Conservation (phyloP, 2,888 invertebrate species). For the Pardosa pseudoannulata region DNA sequence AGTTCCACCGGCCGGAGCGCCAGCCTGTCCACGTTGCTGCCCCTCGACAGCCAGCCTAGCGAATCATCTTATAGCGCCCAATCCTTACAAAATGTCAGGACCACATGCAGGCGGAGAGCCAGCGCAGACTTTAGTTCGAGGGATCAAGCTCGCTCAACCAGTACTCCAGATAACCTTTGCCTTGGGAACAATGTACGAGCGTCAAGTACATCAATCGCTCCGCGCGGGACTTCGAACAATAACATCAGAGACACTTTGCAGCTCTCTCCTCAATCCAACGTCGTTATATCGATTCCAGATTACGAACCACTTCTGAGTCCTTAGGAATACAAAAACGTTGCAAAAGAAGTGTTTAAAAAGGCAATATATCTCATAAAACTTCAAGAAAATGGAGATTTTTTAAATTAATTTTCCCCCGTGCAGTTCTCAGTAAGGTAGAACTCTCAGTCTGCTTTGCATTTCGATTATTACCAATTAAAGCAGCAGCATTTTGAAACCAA, state of each 20-base stretch:
- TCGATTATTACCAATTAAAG: no score
- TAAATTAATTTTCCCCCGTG: not conserved
- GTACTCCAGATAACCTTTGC: slow-evolving; percentile 10
- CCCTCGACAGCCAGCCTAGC: not conserved
- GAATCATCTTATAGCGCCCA: not conserved
- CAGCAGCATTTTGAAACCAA: no score
- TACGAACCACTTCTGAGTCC: slow-evolving; percentile 71
- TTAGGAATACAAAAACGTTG: not conserved
- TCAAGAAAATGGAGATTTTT: not conserved
- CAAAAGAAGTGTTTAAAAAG: no score
- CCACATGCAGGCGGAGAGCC: not conserved
- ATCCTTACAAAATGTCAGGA: not conserved
- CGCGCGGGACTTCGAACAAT: not conserved
- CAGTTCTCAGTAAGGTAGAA: no score
- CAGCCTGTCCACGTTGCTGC: slow-evolving; percentile 55
- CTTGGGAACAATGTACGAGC: not conserved
- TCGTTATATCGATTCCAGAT: slow-evolving; percentile 72
- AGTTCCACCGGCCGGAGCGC: slow-evolving; percentile 40
- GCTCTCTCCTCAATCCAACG: slow-evolving; percentile 51
- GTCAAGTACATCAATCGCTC: not conserved
- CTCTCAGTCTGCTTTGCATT: no score
- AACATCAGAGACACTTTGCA: slow-evolving; percentile 6
- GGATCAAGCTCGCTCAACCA: slow-evolving; percentile 6
- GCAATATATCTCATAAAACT: not conserved
- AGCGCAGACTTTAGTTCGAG: not conserved